Base-by-base conservation (phyloP, 2,113 vertebrate species). In the Benthochromis sp. region DNA sequence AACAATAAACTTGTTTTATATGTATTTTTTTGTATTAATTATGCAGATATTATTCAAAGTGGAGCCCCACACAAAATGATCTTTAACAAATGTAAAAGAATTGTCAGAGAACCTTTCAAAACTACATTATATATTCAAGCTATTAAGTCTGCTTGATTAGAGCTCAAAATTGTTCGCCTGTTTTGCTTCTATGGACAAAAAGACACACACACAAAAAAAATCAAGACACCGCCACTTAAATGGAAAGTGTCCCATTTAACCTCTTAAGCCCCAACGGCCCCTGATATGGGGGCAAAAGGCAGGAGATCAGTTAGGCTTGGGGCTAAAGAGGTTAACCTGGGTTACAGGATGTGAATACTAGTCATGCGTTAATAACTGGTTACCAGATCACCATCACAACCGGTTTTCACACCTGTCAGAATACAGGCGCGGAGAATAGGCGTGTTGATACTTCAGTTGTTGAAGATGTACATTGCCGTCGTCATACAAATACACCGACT, bases 361-460 rank as follows among this genome's bases (percentile, higher is more conserved):
- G 79, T 86, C n/a, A 2, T 85, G 85, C 19, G 61, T 80, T 93
- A 83, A 52, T 86, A 87, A 90, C 50, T 78, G 36, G 19, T 31
- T 78, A 88, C 83, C 53, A 89, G 87, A 90, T 93, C 91, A 91
- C 82, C 10, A 83, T 81, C 84, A 43, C 57, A 86, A 84, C 78
- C 7, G 36, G 31, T 92, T 90, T 93, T 94, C 81, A 84, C 86
- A 91, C 88, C 91, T 91, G 83, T 89, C 53, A 36, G 45, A 69
- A 82, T 57, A 85, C 31, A 86, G 27, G 36, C 8, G 12, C 11
- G 10, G 2, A 81, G 8, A 66, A 31, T 14, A 47, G 17, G 45
- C 12, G 38, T 73, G 31, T 81, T 84, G 61, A 83, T 76, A 24
- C 57, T 84, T 76, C 24, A 61, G 81, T 29, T 88, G 57, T 73